A percentile compares a stretch with the other conserved stretches of the same genome.
Conservation (phyloP, 2,888 invertebrate genomes). For the Perizoma flavofasciatum region DNA sequence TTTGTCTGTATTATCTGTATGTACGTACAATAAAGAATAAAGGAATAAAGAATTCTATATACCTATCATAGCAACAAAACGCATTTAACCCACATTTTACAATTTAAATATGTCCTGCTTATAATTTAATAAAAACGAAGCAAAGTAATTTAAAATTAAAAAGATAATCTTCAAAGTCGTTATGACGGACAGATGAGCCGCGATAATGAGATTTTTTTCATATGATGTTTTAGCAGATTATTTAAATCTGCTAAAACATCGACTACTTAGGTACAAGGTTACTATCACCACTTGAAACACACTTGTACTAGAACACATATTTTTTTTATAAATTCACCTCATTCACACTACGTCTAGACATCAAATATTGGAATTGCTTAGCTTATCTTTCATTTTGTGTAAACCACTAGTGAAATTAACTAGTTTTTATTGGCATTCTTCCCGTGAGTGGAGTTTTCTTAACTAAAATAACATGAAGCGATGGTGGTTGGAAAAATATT, state of each 20-base stretch:
- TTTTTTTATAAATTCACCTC: conserved; percentile 70
- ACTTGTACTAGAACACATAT: conserved; percentile 40
- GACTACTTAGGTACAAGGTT: background rate
- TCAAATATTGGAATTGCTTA: conserved; percentile 67
- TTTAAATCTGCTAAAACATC: background rate
- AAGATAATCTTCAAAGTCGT: background rate
- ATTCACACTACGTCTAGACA: conserved; percentile 74
- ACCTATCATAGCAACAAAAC: too few relatives aligned
- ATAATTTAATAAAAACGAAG: background rate
- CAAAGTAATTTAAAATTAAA: too few relatives aligned
- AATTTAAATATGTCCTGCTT: too few relatives aligned
- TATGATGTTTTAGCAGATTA: too few relatives aligned
- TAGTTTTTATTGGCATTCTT: conserved; percentile 75
- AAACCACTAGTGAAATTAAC: conserved; percentile 72
- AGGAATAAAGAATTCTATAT: background rate
- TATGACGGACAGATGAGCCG: background rate
- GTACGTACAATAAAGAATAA: too few relatives aligned
- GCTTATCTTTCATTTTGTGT: conserved; percentile 68
- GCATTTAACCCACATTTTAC: too few relatives aligned
- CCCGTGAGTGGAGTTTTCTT: conserved; percentile 53
- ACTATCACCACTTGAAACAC: background rate
- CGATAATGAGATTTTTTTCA: background rate
- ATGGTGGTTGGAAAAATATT: conserved; percentile 16
- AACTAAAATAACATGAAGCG: conserved; percentile 49
- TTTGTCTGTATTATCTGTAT: too few relatives aligned